phyloP scores from a whole-genome alignment of 1,140 invertebrate genomes.

The Drosophila persimilis region DNA sequence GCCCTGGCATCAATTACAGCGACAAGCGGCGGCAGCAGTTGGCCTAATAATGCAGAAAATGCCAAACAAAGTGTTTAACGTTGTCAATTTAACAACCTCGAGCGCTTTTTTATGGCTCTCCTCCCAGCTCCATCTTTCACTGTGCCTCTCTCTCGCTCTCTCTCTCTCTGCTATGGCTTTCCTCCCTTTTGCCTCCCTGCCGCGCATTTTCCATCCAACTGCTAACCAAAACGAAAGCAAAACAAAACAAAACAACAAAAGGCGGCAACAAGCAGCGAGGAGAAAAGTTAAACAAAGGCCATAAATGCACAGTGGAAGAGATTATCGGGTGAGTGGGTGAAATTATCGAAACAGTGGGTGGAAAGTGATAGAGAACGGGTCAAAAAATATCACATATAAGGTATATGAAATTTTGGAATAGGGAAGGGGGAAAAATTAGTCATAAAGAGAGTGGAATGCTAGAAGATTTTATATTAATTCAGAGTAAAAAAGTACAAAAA shows the following conservation, averaged over 20 bases:
- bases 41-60: constrained; percentile 81
- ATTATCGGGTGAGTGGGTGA: neutral
- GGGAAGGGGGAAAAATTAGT: too few relatives aligned
- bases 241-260: constrained; percentile 27
- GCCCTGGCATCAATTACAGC: constrained; percentile 68
- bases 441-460: too few relatives aligned
- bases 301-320: constrained; percentile 55
- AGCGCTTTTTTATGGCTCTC: constrained; percentile 72
- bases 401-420: too few relatives aligned
- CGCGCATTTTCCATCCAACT: constrained; percentile 35
- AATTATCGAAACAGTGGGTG: neutral
- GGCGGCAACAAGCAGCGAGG: constrained; percentile 45
- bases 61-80: constrained; percentile 81
- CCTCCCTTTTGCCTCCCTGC: neutral
- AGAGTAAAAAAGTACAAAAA: too few relatives aligned
- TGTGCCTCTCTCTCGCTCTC: neutral
- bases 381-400: neutral
- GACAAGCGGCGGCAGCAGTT: constrained; percentile 64
- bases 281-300: constrained; percentile 70
- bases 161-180: neutral
- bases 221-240: constrained; percentile 47
- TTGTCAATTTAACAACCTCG: constrained; percentile 81
- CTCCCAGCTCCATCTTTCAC: constrained; percentile 1
- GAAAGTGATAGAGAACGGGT: too few relatives aligned
- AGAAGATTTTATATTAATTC: too few relatives aligned